Percentiles rank a stretch among this genome's conserved stretches.
Evolutionary conservation across 2,888 invertebrate species (phyloP).

Genomic region (Sphecodes monilicornis): DNA sequence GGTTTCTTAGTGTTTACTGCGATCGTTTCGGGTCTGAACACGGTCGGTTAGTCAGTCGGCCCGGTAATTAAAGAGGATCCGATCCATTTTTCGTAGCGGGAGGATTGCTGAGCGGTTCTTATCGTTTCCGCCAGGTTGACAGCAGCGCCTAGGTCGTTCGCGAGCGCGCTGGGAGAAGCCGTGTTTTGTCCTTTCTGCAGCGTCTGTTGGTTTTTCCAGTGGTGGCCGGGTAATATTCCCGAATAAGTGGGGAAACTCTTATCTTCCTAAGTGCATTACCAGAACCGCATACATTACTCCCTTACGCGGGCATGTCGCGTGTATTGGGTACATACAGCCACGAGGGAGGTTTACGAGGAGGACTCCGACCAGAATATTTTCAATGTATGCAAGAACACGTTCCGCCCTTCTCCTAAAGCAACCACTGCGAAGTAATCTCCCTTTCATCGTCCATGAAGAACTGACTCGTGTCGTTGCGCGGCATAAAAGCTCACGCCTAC

Average conservation of each 20-base stretch:
- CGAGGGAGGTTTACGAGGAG: conserved; percentile 69
- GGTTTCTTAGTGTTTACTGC: conserved; percentile 25
- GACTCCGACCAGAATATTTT: conserved; percentile 74
- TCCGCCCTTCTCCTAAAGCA: conserved; percentile 74
- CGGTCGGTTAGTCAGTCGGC: not conserved
- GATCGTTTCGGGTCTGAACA: not conserved
- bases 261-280: conserved; percentile 78
- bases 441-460: conserved; percentile 73
- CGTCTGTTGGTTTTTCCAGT: conserved; percentile 64
- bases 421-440: conserved; percentile 75
- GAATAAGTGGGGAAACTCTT: conserved; percentile 71
- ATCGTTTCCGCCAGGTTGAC: conserved; percentile 45
- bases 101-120: conserved; percentile 26
- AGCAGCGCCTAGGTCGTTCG: not conserved
- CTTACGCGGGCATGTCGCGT: conserved; percentile 56
- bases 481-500: conserved; percentile 56
- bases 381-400: conserved; percentile 81
- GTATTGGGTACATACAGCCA: conserved; percentile 73
- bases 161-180: not conserved
- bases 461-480: conserved; percentile 67
- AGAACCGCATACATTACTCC: conserved; percentile 73
- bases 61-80: conserved; percentile 26
- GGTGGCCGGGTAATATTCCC: conserved; percentile 58
- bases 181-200: conserved; percentile 64
- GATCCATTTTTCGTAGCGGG: not conserved